Evolutionary conservation across 2,888 invertebrate species (phyloP).

Genomic region (Spilosoma lubricipeda): DNA sequence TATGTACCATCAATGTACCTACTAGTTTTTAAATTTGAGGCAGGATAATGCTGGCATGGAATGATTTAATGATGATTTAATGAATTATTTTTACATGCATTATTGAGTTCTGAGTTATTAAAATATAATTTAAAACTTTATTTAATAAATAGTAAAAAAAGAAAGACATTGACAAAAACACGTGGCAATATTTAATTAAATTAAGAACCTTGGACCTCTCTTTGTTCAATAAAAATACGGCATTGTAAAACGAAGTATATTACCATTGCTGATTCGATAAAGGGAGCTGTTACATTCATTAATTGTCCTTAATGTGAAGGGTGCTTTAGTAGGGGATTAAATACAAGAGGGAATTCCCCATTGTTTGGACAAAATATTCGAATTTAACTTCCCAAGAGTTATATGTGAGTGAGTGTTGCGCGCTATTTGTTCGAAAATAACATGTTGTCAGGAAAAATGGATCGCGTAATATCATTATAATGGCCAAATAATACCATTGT

Average conservation of each 20-base stretch:
- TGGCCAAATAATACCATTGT: conserved; percentile 40
- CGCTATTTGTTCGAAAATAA: conserved; percentile 50
- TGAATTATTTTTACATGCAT: not conserved
- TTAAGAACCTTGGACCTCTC: conserved; percentile 59
- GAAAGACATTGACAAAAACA: conserved; percentile 25
- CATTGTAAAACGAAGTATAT: conserved; percentile 76
- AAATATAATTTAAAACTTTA: not conserved
- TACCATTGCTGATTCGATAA: conserved; percentile 77
- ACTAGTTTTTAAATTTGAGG: not conserved
- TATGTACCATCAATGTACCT: too few relatives aligned
- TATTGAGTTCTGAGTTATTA: not conserved
- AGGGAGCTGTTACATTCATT: conserved; percentile 81
- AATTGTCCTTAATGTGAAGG: conserved; percentile 79
- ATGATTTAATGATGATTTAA: too few relatives aligned
- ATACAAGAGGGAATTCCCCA: conserved; percentile 67
- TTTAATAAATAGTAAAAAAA: conserved; percentile 1
- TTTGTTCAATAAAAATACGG: conserved; percentile 73
- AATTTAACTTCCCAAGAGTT: conserved; percentile 76
- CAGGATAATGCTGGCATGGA: not conserved
- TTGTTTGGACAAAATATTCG: conserved; percentile 80
- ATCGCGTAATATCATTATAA: conserved; percentile 43
- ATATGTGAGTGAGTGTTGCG: conserved; percentile 40
- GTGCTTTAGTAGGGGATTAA: conserved; percentile 70
- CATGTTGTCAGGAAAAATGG: conserved; percentile 46
- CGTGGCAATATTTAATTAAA: conserved; percentile 52